These are phyloP conservation scores for Machimus atricapillus DNA, from an alignment of 2,888 invertebrate species.

Conservation along the genomic window DNA sequence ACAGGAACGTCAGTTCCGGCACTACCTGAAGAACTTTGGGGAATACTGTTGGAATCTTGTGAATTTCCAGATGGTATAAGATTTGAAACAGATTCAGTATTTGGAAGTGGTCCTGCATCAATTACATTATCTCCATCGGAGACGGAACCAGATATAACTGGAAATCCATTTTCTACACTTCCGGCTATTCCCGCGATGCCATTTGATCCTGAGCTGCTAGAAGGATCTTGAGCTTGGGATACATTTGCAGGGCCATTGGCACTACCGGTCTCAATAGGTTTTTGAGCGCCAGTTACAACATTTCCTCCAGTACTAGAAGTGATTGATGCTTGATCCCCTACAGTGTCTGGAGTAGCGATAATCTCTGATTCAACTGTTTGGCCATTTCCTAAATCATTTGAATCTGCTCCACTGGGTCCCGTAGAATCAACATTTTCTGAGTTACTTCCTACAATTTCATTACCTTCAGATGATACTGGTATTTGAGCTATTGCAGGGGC, in stretches of 20 bases:
- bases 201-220: not conserved
- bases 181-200: not conserved
- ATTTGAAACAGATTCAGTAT: not conserved
- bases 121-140: not conserved
- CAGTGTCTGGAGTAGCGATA: not conserved
- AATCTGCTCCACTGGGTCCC: not conserved
- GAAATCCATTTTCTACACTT: too few species aligned
- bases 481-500: too few species aligned
- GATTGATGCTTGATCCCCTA: not conserved
- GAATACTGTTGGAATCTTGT: not conserved
- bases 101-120: not conserved
- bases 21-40: not conserved
- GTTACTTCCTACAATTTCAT: not conserved
- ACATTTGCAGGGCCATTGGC: not conserved
- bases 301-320: not conserved
- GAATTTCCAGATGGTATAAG: not conserved
- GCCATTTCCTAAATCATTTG: not conserved
- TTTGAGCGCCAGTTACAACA: not conserved
- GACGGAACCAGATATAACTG: not conserved
- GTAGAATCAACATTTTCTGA: not conserved
- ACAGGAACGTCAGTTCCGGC: not conserved
- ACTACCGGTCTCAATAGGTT: not conserved
- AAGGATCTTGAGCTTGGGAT: not conserved
- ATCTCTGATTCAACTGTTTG: not conserved
- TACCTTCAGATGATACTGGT: not conserved